phyloP scores from a whole-genome alignment of 1,140 invertebrate genomes.

The Apis florea region DNA sequence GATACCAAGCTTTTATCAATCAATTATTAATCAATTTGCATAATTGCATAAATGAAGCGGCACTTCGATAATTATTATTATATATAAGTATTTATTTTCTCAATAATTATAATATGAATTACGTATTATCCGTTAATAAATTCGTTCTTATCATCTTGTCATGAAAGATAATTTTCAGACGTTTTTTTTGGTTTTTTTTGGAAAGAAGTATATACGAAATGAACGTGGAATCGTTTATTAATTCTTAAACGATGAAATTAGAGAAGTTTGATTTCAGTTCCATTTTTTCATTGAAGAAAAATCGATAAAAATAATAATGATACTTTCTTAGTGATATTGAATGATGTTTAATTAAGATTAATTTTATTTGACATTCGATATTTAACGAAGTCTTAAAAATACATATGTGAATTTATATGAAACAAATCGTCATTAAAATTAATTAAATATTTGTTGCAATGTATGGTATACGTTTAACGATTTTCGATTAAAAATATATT shows the following conservation, averaged over 20 bases:
- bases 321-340: too few species aligned
- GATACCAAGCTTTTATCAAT: background rate
- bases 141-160: background rate
- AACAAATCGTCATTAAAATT: background rate
- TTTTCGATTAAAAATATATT: background rate
- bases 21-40: slow-evolving; percentile 32
- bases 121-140: slow-evolving; percentile 11
- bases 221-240: too few species aligned
- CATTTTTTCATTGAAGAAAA: too few species aligned
- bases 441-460: background rate
- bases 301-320: too few species aligned
- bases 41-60: slow-evolving; percentile 29
- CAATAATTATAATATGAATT: background rate
- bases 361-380: too few species aligned
- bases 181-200: too few species aligned
- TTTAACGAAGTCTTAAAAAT: too few species aligned
- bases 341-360: too few species aligned
- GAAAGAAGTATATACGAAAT: too few species aligned
- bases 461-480: background rate
- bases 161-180: background rate
- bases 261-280: too few species aligned
- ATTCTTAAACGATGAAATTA: too few species aligned
- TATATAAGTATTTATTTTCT: background rate
- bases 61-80: background rate
- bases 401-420: too few species aligned